Evolutionary conservation across 2,888 invertebrate genomes (phyloP).

Genomic region (Torymus auratus): DNA sequence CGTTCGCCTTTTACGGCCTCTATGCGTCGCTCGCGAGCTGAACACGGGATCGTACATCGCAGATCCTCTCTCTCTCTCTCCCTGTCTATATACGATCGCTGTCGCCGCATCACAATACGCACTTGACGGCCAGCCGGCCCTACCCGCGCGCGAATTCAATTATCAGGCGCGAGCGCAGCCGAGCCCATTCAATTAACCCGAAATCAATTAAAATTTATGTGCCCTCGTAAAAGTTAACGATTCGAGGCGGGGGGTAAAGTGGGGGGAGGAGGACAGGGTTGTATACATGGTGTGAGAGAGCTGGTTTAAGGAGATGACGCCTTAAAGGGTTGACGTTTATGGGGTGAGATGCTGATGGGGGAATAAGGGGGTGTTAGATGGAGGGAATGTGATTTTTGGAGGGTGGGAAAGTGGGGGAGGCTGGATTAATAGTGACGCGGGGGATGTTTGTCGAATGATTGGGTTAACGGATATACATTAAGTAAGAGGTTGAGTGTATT

Average conservation of each 20-base stretch:
- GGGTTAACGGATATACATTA: too few relatives aligned
- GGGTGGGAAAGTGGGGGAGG: too few relatives aligned
- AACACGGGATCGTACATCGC: conserved; percentile 20
- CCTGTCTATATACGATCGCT: background rate
- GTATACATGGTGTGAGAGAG: background rate
- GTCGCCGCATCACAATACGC: conserved; percentile 33
- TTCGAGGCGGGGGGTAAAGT: conserved; percentile 34
- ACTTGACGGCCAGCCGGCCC: background rate
- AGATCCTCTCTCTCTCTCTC: conserved; percentile 10
- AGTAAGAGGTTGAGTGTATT: too few relatives aligned
- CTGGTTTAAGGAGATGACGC: conserved; percentile 9
- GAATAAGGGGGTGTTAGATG: too few relatives aligned
- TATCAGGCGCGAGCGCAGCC: too few relatives aligned
- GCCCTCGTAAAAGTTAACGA: conserved; percentile 65
- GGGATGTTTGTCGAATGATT: too few relatives aligned
- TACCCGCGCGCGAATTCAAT: background rate
- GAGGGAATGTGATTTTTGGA: too few relatives aligned
- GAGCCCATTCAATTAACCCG: conserved; percentile 62
- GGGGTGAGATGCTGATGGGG: too few relatives aligned
- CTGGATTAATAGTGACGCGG: too few relatives aligned
- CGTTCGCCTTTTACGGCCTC: too few relatives aligned
- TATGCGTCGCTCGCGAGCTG: background rate
- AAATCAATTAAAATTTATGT: conserved; percentile 66
- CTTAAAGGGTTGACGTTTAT: conserved; percentile 3
- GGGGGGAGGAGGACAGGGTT: background rate